phyloP scores from a whole-genome alignment of 2,888 invertebrate genomes.

The Drosophila affinis region DNA sequence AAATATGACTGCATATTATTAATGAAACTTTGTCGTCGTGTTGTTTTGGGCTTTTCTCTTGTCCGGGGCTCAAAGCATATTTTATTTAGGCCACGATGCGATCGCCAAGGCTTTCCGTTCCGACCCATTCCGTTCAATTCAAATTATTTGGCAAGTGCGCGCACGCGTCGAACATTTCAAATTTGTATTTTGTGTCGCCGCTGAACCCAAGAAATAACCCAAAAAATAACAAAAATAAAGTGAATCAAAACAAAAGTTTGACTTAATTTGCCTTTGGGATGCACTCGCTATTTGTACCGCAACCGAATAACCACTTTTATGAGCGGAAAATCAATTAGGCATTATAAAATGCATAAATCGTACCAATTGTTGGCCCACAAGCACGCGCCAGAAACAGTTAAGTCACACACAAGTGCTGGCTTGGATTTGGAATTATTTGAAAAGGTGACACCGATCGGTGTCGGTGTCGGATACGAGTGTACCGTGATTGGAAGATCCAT shows the following conservation, averaged over 20 bases:
- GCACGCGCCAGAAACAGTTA: slow-evolving; percentile 61
- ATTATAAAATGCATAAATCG: slow-evolving; percentile 66
- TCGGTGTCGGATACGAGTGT: too few relatives aligned
- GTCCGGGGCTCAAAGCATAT: slow-evolving; percentile 18
- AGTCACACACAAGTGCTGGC: neutral
- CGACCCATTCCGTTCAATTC: slow-evolving; percentile 31
- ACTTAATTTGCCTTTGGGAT: slow-evolving; percentile 42
- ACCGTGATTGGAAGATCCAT: too few relatives aligned
- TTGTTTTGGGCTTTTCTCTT: slow-evolving; percentile 11
- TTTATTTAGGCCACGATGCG: slow-evolving; percentile 73
- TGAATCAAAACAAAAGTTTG: slow-evolving; percentile 25
- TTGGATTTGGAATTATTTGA: neutral
- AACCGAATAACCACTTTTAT: neutral
- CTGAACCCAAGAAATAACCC: slow-evolving; percentile 7
- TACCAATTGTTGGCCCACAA: slow-evolving; percentile 42
- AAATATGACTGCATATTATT: slow-evolving; percentile 54
- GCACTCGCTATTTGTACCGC: slow-evolving; percentile 44
- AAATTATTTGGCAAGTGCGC: slow-evolving; percentile 68
- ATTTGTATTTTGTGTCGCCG: slow-evolving; percentile 30
- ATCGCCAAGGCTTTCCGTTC: slow-evolving; percentile 59
- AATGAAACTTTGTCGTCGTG: slow-evolving; percentile 27
- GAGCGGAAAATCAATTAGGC: slow-evolving; percentile 65
- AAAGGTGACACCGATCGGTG: neutral
- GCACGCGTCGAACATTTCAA: slow-evolving; percentile 71
- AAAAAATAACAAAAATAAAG: slow-evolving; percentile 21